These are phyloP conservation scores for Hylaeus anthracinus DNA, from an alignment of 1,140 invertebrate genomes.

Conservation along the genomic window DNA sequence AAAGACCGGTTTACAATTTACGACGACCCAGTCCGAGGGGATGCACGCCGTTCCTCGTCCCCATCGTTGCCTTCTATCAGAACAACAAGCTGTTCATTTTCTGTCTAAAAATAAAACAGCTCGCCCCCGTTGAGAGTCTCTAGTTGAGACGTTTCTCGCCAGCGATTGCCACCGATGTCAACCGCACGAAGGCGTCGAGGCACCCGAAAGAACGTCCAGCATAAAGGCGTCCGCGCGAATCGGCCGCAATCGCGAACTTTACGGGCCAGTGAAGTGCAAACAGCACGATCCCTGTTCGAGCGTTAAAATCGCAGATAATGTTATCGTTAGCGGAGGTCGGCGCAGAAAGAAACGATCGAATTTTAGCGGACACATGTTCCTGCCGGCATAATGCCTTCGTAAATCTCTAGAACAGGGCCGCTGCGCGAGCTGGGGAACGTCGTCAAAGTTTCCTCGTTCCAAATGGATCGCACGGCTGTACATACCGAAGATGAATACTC, in stretches of 20 bases:
- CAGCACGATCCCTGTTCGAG: constrained; percentile 33
- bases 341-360: constrained; percentile 40
- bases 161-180: no score
- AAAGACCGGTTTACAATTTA: no score
- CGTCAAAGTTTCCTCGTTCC: constrained; percentile 41
- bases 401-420: constrained; percentile 43
- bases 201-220: constrained; percentile 3
- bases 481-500: constrained; percentile 14
- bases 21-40: no score
- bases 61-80: no score
- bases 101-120: neutral
- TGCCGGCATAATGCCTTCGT: constrained; percentile 38
- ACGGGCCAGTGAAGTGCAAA: constrained; percentile 47
- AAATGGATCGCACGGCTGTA: constrained; percentile 13
- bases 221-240: neutral
- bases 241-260: constrained; percentile 31
- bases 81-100: no score
- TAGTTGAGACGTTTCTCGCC: no score
- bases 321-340: constrained; percentile 26
- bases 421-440: neutral
- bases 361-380: constrained; percentile 44
- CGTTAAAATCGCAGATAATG: constrained; percentile 48
- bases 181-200: neutral
- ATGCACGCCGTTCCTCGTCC: no score
- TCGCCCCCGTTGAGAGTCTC: neutral